Evolutionary conservation across 2,797 vertebrate genomes (phyloP).

Genomic region (Craterocephalus amniculus): DNA sequence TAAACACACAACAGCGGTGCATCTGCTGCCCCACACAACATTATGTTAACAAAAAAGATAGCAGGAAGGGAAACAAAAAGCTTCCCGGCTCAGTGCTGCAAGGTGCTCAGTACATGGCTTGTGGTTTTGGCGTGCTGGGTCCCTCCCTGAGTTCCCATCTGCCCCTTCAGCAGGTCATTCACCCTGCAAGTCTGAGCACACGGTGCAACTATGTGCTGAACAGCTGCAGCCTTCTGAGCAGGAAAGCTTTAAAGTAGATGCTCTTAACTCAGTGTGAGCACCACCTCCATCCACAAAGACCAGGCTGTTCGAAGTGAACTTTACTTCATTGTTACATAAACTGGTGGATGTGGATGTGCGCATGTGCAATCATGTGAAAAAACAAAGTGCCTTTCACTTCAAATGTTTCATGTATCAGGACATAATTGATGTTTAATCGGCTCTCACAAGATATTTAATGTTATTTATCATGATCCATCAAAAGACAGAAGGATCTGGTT

Average conservation of each 20-base stretch:
- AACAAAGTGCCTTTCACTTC: neutral
- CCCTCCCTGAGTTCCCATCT: conserved; percentile 31
- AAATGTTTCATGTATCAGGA: neutral
- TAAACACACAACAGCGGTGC: conserved; percentile 42
- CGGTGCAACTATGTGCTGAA: conserved; percentile 8
- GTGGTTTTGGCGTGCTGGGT: conserved; percentile 1
- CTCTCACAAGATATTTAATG: no score
- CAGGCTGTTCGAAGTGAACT: conserved; percentile 7
- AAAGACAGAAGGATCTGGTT: no score
- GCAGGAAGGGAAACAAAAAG: conserved; percentile 20
- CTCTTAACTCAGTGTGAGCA: conserved; percentile 5
- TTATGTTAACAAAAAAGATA: conserved; percentile 34
- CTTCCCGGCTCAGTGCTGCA: conserved; percentile 16
- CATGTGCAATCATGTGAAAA: neutral
- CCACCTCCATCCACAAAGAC: conserved; percentile 22
- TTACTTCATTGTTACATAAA: conserved; percentile 12
- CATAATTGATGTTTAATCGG: neutral
- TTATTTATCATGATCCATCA: no score
- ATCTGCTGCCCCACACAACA: conserved; percentile 31
- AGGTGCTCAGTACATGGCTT: conserved; percentile 20
- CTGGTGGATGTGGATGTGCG: neutral
- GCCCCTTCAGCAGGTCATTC: conserved; percentile 17
- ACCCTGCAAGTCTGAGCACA: conserved; percentile 11
- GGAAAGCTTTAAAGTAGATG: conserved; percentile 16
- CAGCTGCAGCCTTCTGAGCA: conserved; percentile 30